Evolutionary conservation across 2,113 vertebrate species (phyloP), one percentile per base, ranked within the genome.

Genomic region (Amblyopsis rosae): DNA sequence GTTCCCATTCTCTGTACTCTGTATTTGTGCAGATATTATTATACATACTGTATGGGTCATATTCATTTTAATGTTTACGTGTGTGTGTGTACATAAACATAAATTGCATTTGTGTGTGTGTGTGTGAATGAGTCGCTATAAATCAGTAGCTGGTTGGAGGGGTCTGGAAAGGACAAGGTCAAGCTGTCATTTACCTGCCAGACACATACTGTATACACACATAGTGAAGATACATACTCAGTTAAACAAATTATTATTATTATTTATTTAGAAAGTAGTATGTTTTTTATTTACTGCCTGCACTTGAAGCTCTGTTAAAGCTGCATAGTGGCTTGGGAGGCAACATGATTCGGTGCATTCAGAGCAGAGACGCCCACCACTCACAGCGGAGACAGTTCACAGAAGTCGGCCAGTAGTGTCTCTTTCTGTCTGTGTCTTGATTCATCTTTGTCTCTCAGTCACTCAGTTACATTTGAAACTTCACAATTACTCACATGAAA

Each of bases 131-230:
- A 12, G 45, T 59, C 26, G 11, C 58, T 19, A 71, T 83, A 81
- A 81, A 83, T 80, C 74, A 70, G 26, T 51, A 0, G 6, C 10
- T 26, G 70, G 59, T 69, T 60, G 56, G 4, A 5, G 55, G 61
- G 62, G 55, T 81, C 75, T 80, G 19, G 60, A 66, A 66, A 58
- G 62, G 71, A 72, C 79, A 79, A 84, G 87, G 87, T 77, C 71
- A 26, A n/a, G 10, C 13, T 56, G 68, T 57, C 32, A 41, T 76
- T 79, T 67, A 63, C 12, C 70, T 79, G 65, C 64, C 70, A 48
- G 48, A 71, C 45, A 65, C 41, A 19, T 19, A 17, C 60, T 26
- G 26, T 26, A 16, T 15, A 45, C 46, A 47, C 41, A 45, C 41
- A 45, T 1, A n/a, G 33, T 12, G 12, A 11, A 26, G 9, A 32